These are phyloP conservation scores for Drosophila falleni DNA, from an alignment of 2,888 invertebrate genomes.

Conservation along the genomic window DNA sequence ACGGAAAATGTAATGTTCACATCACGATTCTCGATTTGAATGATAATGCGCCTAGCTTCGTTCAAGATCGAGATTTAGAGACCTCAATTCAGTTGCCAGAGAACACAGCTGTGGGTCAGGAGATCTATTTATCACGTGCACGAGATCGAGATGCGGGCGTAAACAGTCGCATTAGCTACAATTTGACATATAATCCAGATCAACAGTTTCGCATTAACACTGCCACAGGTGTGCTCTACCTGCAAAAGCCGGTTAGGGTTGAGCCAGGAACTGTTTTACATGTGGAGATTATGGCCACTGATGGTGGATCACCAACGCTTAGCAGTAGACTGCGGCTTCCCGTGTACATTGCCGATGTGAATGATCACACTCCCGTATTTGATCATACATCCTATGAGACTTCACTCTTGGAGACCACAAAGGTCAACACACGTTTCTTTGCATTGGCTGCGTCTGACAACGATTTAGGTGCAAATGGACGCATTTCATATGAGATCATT, in stretches of 20 bases:
- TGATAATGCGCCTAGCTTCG: conserved; percentile 95
- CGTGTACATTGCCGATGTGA: conserved; percentile 93
- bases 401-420: conserved; percentile 94
- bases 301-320: conserved; percentile 91
- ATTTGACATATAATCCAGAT: conserved; percentile 92
- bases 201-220: conserved; percentile 93
- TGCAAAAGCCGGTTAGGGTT: conserved; percentile 91
- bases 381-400: conserved; percentile 97
- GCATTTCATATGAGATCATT: conserved; percentile 92
- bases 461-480: conserved; percentile 93
- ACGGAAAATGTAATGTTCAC: conserved; percentile 92
- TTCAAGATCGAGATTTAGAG: conserved; percentile 90
- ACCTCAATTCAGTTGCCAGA: conserved; percentile 89
- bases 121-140: conserved; percentile 95
- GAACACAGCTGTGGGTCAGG: conserved; percentile 97
- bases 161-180: conserved; percentile 94
- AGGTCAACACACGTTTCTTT: conserved; percentile 96
- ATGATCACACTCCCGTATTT: conserved; percentile 98
- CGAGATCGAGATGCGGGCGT: conserved; percentile 94
- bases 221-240: conserved; percentile 94
- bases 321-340: conserved; percentile 91
- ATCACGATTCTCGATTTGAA: conserved; percentile 94
- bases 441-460: conserved; percentile 95
- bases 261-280: conserved; percentile 90
- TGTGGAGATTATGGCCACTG: conserved; percentile 94